Evolutionary conservation across 1,140 invertebrate species (phyloP).

Genomic region (Geopemphigus sp.): DNA sequence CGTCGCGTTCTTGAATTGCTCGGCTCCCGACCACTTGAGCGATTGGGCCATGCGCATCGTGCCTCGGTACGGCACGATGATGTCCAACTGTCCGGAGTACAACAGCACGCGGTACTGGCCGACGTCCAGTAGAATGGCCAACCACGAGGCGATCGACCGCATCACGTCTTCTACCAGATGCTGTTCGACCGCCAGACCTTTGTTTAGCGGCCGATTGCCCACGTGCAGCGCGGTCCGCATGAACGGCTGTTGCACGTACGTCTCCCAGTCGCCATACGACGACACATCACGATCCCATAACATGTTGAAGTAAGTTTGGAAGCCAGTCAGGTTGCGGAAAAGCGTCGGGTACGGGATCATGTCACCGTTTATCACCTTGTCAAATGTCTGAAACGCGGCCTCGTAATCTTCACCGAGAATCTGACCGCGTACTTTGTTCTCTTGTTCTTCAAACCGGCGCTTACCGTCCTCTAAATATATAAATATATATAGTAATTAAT

Average conservation of each 20-base stretch:
- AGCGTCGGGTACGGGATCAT: conserved; percentile 25
- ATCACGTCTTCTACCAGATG: neutral
- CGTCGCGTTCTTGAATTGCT: conserved; percentile 64
- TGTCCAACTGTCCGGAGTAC: conserved; percentile 76
- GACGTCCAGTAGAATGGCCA: conserved; percentile 65
- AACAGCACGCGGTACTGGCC: conserved; percentile 67
- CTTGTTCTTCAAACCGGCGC: too few relatives aligned
- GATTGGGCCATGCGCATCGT: conserved; percentile 66
- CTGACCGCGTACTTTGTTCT: too few relatives aligned
- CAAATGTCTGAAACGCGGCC: too few relatives aligned
- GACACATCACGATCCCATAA: conserved; percentile 56
- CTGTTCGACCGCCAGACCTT: conserved; percentile 62
- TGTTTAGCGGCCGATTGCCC: conserved; percentile 63
- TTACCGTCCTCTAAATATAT: too few relatives aligned
- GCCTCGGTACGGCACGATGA: conserved; percentile 77
- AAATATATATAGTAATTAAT: too few relatives aligned
- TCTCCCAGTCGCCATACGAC: conserved; percentile 57
- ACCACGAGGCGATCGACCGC: conserved; percentile 61
- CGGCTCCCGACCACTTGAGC: conserved; percentile 67
- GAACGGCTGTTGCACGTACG: conserved; percentile 53
- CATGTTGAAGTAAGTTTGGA: conserved; percentile 77
- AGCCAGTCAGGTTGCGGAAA: conserved; percentile 77
- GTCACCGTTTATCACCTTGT: too few relatives aligned
- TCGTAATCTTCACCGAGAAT: too few relatives aligned
- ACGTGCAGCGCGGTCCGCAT: conserved; percentile 71